phyloP scores from a whole-genome alignment of 2,113 vertebrate genomes.

The Oophaga pumilio region DNA sequence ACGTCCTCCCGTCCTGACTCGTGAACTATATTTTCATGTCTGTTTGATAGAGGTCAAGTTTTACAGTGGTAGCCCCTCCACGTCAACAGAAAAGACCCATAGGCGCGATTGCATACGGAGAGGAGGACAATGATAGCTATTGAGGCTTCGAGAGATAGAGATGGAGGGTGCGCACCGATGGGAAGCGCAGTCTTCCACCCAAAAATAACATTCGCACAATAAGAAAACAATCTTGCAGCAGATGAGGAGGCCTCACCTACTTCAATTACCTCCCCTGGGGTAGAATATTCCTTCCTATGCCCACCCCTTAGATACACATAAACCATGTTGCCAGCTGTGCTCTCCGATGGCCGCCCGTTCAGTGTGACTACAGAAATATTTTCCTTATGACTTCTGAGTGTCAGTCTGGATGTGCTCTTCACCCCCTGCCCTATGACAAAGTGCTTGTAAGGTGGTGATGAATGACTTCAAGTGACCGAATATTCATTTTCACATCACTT shows the following conservation, averaged over 20 bases:
- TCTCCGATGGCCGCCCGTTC: background rate
- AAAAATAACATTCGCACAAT: slow-evolving; percentile 46
- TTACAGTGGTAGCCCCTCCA: background rate
- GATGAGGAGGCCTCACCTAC: slow-evolving; percentile 36
- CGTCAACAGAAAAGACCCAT: background rate
- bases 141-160: background rate
- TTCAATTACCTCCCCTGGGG: slow-evolving; percentile 33
- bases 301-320: slow-evolving; percentile 32
- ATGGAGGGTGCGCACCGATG: slow-evolving; percentile 21
- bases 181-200: slow-evolving; percentile 17
- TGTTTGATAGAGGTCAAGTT: background rate
- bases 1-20: background rate
- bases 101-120: background rate
- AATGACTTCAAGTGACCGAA: background rate
- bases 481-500: background rate
- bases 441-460: background rate
- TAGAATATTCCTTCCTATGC: slow-evolving; percentile 10
- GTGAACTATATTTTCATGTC: background rate
- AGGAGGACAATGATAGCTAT: slow-evolving; percentile 15
- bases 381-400: slow-evolving; percentile 33
- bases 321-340: slow-evolving; percentile 24
- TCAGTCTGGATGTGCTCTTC: background rate
- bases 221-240: slow-evolving; percentile 37
- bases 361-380: slow-evolving; percentile 46
- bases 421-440: slow-evolving; percentile 7